phyloP scores from a whole-genome alignment of 2,113 vertebrate species.

The Neogobius melanostomus region DNA sequence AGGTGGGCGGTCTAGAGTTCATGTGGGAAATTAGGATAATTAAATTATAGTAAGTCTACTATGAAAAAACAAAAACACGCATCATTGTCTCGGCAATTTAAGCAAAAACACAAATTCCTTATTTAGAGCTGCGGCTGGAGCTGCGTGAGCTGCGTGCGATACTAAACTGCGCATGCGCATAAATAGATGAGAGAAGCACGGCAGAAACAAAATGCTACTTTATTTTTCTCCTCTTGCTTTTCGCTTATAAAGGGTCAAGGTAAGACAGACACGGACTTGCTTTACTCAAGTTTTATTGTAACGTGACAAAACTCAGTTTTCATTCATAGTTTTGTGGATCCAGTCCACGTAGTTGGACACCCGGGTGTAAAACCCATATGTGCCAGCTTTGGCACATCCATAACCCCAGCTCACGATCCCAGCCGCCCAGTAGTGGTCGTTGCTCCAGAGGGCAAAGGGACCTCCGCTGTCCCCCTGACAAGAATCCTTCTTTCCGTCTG shows the following conservation, averaged over 20 bases:
- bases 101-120: neutral
- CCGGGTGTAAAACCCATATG: conserved; percentile 54
- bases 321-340: conserved; percentile 77
- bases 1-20: neutral
- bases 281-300: neutral
- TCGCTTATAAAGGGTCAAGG: neutral
- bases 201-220: neutral
- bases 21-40: neutral
- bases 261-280: neutral
- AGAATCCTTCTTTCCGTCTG: conserved; percentile 48
- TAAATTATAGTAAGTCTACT: neutral
- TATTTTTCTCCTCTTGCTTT: neutral
- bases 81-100: neutral
- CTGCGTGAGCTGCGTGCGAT: neutral
- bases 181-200: neutral
- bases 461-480: conserved; percentile 63
- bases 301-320: conserved; percentile 36
- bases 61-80: neutral
- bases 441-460: conserved; percentile 23
- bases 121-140: neutral
- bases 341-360: conserved; percentile 57
- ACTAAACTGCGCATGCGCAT: neutral
- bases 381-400: conserved; percentile 30
- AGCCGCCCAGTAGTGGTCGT: conserved; percentile 43
- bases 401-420: conserved; percentile 69